Evolutionary conservation across 2,797 vertebrate genomes (phyloP).

Genomic region (Sebastes nivosus): DNA sequence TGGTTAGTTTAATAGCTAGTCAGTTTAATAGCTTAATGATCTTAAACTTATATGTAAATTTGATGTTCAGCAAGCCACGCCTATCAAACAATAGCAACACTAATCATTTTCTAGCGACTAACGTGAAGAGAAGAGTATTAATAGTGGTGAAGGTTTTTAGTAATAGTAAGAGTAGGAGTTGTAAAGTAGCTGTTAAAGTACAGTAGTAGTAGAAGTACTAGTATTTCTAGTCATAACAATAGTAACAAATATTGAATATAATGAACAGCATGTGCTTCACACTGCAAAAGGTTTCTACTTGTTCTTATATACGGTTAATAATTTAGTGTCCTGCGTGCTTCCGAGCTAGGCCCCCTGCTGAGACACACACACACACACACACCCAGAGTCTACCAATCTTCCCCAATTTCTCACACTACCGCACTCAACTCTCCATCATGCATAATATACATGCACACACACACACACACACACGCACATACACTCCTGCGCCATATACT

Average conservation of each 20-base stretch:
- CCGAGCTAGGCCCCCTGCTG: slow-evolving; percentile 46
- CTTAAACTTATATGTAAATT: background rate
- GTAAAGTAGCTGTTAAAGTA: background rate
- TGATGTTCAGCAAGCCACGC: background rate
- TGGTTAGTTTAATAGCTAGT: background rate
- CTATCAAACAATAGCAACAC: background rate
- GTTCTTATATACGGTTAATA: slow-evolving; percentile 49
- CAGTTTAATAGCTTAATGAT: background rate
- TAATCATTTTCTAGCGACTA: background rate
- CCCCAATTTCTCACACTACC: slow-evolving; percentile 18
- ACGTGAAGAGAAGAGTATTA: background rate
- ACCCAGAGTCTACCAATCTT: background rate
- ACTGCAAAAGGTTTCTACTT: background rate
- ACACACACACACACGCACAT: slow-evolving; percentile 6
- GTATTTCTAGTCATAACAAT: background rate
- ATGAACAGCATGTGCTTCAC: background rate
- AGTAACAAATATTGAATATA: background rate
- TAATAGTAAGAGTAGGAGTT: background rate
- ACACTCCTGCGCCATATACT: slow-evolving; percentile 52
- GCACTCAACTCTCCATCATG: background rate
- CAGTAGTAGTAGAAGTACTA: background rate
- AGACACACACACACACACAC: slow-evolving; percentile 28
- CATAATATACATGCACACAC: background rate
- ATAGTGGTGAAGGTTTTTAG: too few species aligned
- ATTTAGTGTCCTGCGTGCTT: slow-evolving; percentile 55